These are phyloP conservation scores for Euura lappo DNA, from an alignment of 1,140 invertebrate species.

Conservation along the genomic window DNA sequence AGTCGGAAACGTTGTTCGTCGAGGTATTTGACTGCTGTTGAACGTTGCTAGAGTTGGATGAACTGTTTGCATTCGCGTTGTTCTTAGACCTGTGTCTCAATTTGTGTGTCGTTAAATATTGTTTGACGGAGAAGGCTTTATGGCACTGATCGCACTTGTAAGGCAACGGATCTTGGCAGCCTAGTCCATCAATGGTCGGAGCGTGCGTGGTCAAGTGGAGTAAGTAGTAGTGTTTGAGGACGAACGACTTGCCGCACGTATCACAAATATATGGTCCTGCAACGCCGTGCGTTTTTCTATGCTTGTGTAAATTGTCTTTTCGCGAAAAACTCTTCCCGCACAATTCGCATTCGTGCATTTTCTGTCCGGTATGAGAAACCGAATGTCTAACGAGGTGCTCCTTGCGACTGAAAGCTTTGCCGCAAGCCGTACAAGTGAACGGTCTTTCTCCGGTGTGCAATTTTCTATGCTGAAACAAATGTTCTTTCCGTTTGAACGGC, in stretches of 20 bases:
- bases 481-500: conserved; percentile 67
- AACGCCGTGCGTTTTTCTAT: conserved; percentile 71
- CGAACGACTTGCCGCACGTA: conserved; percentile 75
- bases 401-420: conserved; percentile 76
- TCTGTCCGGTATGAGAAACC: conserved; percentile 76
- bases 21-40: conserved; percentile 29
- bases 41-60: conserved; percentile 28
- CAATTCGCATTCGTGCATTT: conserved; percentile 76
- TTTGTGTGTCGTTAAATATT: conserved; percentile 61
- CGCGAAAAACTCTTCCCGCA: conserved; percentile 79
- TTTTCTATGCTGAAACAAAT: conserved; percentile 68
- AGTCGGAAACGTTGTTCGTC: conserved; percentile 27
- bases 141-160: conserved; percentile 65
- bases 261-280: conserved; percentile 74
- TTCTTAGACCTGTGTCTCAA: conserved; percentile 56
- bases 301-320: conserved; percentile 79
- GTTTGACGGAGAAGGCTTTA: conserved; percentile 62
- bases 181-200: conserved; percentile 43
- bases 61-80: conserved; percentile 28
- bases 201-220: conserved; percentile 65
- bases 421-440: conserved; percentile 72
- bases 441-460: conserved; percentile 80
- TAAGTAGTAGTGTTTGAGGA: conserved; percentile 72
- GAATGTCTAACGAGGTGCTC: conserved; percentile 77
- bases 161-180: conserved; percentile 51